Evolutionary conservation across 2,113 vertebrate species (phyloP).

Genomic region (Hydropotes inermis): DNA sequence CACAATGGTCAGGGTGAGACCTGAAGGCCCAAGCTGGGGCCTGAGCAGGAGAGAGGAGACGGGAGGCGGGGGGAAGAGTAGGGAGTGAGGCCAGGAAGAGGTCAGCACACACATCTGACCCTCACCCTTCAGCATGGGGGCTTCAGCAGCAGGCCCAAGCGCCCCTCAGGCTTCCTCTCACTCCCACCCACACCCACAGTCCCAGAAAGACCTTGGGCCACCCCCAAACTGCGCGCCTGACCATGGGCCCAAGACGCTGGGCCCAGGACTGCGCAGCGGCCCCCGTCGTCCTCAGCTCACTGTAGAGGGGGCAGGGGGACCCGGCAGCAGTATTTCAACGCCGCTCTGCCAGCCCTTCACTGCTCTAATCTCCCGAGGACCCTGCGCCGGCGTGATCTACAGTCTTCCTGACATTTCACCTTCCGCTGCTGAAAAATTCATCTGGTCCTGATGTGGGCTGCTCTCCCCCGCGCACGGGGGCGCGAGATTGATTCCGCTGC

Average conservation of each 20-base stretch:
- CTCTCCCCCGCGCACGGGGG: neutral
- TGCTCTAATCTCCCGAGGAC: constrained; percentile 31
- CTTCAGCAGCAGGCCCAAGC: neutral
- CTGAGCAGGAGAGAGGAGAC: neutral
- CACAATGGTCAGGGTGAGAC: neutral
- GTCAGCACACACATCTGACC: accelerated
- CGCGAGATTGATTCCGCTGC: neutral
- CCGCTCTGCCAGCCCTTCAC: neutral
- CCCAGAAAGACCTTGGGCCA: neutral
- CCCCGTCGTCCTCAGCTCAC: neutral
- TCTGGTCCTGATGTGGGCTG: neutral
- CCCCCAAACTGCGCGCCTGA: accelerated
- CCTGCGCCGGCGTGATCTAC: neutral
- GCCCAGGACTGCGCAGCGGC: neutral
- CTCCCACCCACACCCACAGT: accelerated
- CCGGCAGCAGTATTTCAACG: neutral
- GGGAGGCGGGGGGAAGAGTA: accelerated
- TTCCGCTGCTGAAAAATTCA: constrained; percentile 55
- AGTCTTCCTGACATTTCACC: constrained; percentile 46
- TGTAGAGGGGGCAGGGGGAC: accelerated
- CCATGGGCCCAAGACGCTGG: neutral
- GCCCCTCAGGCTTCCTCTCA: neutral
- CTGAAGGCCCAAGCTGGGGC: neutral
- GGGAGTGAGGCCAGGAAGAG: no score
- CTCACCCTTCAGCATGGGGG: no score